Evolutionary conservation across 2,888 invertebrate species (phyloP), one percentile per base, ranked within the genome.

Genomic region (Ichneumoninae sp.): DNA sequence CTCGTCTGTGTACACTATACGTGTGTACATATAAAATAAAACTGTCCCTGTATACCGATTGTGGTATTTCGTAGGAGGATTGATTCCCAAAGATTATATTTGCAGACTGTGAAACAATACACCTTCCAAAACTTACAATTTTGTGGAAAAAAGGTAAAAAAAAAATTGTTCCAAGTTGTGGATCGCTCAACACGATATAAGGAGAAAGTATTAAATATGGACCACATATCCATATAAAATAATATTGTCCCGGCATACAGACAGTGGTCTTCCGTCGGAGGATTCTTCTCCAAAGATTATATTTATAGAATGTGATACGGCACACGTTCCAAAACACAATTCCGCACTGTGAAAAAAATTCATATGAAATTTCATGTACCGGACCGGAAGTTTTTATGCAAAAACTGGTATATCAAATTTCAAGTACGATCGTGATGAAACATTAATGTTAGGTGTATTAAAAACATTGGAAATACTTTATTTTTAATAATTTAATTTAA

Each of bases 11-110:
- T 57, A 50, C 40, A 73, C 52, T 33, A 10, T 69, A 52, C 30
- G 44, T 50, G 52, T 70, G 57, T 66, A 30, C 40, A 69, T 47
- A 60, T 68, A 22, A 65, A 22, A 60, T 71, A 63, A 65, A 70
- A 52, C 26, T 54, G 36, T 57, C 71, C 26, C 65, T 69, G 33
- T 69, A 16, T 13, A 50, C 19, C 47, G 50, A 33, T 75, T 65
- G 65, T 52, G 47, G 19, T 50, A 10, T 47, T 36, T 19, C 33
- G 33, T 19, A 19, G 19, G 47, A 26, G 50, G 47, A 75, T 50
- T 30, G 8, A 19, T 16, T 65, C 3, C 8, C 16, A 4, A 44
- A 40, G 4, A 60, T 73, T 54, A 7, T 44, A 13, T 60, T 73
- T 26, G 22, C 4, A 16, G n/a, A 1, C 16, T 13, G 30, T 26